phyloP scores from a whole-genome alignment of 2,888 invertebrate genomes.

The Neoscelio sp. region DNA sequence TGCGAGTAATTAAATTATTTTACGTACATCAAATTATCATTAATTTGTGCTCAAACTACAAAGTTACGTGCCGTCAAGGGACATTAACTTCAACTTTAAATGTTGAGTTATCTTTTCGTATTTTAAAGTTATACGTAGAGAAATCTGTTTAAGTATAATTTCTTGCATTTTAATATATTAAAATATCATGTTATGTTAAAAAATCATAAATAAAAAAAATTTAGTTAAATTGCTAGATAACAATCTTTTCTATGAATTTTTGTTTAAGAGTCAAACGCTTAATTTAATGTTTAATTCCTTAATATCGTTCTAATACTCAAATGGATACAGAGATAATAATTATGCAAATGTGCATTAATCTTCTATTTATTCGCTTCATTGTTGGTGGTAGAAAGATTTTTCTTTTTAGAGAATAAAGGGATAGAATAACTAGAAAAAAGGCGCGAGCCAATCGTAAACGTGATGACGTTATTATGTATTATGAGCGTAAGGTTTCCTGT shows the following conservation, averaged over 20 bases:
- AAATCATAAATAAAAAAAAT: too few species aligned
- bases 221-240: too few species aligned
- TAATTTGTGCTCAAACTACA: too few species aligned
- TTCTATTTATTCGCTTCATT: constrained; percentile 26
- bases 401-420: constrained; percentile 10
- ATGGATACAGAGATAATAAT: constrained; percentile 20
- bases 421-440: constrained; percentile 16
- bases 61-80: too few species aligned
- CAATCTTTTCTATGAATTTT: too few species aligned
- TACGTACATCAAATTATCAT: neutral
- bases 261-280: too few species aligned
- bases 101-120: too few species aligned
- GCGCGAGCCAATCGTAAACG: constrained; percentile 37
- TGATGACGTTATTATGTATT: constrained; percentile 53
- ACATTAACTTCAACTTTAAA: too few species aligned
- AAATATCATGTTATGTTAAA: constrained; percentile 7
- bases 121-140: too few species aligned
- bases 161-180: constrained; percentile 6
- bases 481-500: constrained; percentile 40
- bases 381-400: constrained; percentile 37
- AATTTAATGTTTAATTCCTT: constrained; percentile 21
- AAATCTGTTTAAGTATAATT: too few species aligned
- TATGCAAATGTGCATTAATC: constrained; percentile 25
- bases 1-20: constrained; percentile 1
- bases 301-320: constrained; percentile 8